phyloP scores from a whole-genome alignment of 1,140 invertebrate species.

The Microplitis demolitor region DNA sequence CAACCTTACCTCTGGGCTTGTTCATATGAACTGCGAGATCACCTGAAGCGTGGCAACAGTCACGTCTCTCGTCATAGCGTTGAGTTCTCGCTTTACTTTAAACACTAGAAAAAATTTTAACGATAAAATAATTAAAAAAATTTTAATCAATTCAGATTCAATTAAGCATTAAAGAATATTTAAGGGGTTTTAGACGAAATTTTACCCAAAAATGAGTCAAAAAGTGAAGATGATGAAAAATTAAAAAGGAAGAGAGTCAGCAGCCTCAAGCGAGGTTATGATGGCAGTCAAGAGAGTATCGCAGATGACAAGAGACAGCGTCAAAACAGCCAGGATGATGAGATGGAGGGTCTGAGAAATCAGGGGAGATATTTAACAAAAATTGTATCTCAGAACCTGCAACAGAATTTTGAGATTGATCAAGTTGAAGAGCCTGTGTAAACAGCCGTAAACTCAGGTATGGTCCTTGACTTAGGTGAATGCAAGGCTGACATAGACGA shows the following conservation, averaged over 20 bases:
- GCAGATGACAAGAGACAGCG: too few relatives aligned
- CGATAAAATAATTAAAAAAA: background rate
- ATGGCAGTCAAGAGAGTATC: too few relatives aligned
- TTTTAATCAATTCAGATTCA: background rate
- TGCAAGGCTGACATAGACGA: slow-evolving; percentile 24
- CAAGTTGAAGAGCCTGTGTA: background rate
- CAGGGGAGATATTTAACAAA: too few relatives aligned
- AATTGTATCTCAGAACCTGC: too few relatives aligned
- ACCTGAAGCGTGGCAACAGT: background rate
- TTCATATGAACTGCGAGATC: background rate
- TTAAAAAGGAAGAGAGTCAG: too few relatives aligned
- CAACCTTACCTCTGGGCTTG: too few relatives aligned
- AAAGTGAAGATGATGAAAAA: too few relatives aligned
- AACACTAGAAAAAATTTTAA: background rate
- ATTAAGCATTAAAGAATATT: background rate
- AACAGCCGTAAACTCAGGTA: background rate
- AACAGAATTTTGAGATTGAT: background rate
- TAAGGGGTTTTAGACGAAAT: too few relatives aligned
- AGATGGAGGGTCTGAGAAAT: too few relatives aligned
- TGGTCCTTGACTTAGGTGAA: background rate
- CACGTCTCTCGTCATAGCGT: slow-evolving; percentile 23
- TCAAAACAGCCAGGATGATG: too few relatives aligned
- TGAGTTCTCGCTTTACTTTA: slow-evolving; percentile 26
- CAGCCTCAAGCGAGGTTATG: too few relatives aligned
- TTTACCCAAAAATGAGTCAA: too few relatives aligned